Evolutionary conservation across 2,113 vertebrate genomes (phyloP).

Genomic region (Carettochelys insculpta): DNA sequence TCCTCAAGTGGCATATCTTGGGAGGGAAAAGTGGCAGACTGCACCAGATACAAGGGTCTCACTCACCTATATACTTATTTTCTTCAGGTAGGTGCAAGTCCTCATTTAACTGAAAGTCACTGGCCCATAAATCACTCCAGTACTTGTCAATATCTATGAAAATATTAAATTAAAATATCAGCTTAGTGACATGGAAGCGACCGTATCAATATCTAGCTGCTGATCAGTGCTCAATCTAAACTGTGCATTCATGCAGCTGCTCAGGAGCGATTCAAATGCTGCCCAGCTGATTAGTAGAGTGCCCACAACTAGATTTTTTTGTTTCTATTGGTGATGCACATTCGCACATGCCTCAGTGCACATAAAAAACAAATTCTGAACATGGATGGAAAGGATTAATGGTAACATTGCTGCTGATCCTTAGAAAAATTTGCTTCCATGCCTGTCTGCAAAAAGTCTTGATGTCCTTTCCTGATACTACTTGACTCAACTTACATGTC

Average conservation of each 20-base stretch:
- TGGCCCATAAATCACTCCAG: slow-evolving; percentile 88
- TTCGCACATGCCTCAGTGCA: too few relatives aligned
- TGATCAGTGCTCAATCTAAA: too few relatives aligned
- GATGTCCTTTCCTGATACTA: background rate
- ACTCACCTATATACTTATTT: slow-evolving; percentile 95
- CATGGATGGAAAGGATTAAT: too few relatives aligned
- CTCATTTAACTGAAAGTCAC: slow-evolving; percentile 83
- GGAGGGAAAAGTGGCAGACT: background rate
- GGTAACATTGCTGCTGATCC: background rate
- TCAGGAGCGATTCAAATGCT: too few relatives aligned
- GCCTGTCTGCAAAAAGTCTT: accelerated
- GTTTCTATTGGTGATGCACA: too few relatives aligned
- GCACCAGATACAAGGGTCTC: background rate
- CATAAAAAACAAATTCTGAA: too few relatives aligned
- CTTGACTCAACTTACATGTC: background rate
- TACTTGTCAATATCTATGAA: slow-evolving; percentile 84
- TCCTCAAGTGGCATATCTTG: background rate
- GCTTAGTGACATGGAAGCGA: background rate
- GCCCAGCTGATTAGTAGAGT: too few relatives aligned
- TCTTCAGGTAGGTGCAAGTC: slow-evolving; percentile 92
- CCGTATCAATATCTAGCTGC: background rate
- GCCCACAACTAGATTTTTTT: too few relatives aligned
- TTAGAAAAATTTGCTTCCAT: background rate
- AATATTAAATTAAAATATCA: background rate
- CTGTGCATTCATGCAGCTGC: too few relatives aligned